These are phyloP conservation scores for Dissostichus mawsoni DNA, from an alignment of 2,113 vertebrate species.

Conservation along the genomic window DNA sequence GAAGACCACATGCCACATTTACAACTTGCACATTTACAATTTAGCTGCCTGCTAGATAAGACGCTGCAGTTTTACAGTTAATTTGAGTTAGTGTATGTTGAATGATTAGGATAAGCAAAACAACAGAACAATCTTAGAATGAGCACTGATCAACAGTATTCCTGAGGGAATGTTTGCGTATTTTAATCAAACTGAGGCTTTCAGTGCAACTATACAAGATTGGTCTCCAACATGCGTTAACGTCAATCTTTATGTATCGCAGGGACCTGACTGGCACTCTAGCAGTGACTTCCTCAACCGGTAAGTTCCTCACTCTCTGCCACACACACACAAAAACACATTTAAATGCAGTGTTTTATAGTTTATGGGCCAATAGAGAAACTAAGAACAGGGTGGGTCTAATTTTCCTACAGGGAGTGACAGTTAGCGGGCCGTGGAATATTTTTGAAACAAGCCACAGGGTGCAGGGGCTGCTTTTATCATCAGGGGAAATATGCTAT, in stretches of 20 bases:
- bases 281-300: conserved; percentile 83
- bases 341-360: background rate
- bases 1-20: background rate
- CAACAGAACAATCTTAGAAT: background rate
- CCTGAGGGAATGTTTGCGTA: background rate
- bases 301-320: conserved; percentile 68
- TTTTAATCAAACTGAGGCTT: background rate
- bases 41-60: background rate
- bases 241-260: conserved; percentile 79
- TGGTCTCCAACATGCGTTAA: conserved; percentile 47
- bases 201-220: background rate
- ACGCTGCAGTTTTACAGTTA: background rate
- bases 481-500: conserved; percentile 34
- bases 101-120: background rate
- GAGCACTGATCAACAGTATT: background rate
- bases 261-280: conserved; percentile 82
- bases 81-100: background rate
- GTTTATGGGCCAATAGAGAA: conserved; percentile 30
- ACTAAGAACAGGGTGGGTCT: conserved; percentile 45
- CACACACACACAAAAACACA: conserved; percentile 13
- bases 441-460: conserved; percentile 36
- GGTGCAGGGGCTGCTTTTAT: conserved; percentile 42
- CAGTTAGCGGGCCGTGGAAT: conserved; percentile 52
- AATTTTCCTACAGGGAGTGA: conserved; percentile 48
- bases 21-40: background rate